phyloP scores from a whole-genome alignment of 2,113 vertebrate species.

The Lipotes vexillifer region DNA sequence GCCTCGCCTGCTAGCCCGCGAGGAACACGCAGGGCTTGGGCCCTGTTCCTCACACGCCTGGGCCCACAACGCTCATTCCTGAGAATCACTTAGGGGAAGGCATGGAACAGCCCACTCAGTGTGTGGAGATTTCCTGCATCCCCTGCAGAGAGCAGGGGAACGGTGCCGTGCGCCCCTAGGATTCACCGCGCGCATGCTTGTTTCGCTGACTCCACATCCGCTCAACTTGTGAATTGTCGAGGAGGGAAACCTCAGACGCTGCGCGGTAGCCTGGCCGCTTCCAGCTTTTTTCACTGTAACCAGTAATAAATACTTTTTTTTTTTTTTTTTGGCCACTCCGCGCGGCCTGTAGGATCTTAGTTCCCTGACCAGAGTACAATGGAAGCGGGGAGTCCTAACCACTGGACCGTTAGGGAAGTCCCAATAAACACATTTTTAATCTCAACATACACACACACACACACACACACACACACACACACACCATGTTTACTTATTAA shows the following conservation, averaged over 20 bases:
- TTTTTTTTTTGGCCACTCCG: not conserved
- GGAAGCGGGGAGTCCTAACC: not conserved
- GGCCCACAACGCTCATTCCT: not conserved
- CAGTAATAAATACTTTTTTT: not conserved
- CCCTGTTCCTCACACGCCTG: not conserved
- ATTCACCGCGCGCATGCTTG: not conserved
- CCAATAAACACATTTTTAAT: not conserved
- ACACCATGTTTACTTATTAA: not conserved
- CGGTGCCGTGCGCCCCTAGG: not conserved
- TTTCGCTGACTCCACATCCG: not conserved
- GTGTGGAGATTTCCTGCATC: not conserved
- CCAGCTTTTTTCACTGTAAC: not conserved
- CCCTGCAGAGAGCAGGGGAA: not conserved
- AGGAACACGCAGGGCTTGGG: not conserved
- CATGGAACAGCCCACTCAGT: not conserved
- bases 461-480: not conserved
- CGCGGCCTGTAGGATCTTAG: not conserved
- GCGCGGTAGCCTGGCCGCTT: not conserved
- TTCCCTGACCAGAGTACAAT: not conserved
- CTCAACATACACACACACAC: not conserved
- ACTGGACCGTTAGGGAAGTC: not conserved
- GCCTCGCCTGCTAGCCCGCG: not conserved
- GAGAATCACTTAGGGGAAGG: not conserved
- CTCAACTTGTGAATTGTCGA: not conserved
- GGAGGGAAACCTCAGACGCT: not conserved